Conservation (phyloP, 1,140 invertebrate genomes). For the Aphelenchoides besseyi region DNA sequence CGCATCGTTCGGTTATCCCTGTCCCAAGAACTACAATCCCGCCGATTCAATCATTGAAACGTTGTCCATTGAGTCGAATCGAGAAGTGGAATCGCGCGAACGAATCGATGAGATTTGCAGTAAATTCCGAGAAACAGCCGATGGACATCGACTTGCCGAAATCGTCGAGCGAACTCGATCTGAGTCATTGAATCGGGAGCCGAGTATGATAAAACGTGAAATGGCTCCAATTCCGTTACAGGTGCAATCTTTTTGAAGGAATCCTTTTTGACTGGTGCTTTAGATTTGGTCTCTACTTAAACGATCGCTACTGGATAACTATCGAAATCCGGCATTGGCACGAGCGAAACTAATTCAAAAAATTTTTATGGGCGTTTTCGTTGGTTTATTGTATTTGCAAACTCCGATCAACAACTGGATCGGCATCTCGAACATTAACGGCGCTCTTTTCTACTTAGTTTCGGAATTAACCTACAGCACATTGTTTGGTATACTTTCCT, state of each 20-base stretch:
- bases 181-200: neutral
- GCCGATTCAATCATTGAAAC: slow-evolving; percentile 73
- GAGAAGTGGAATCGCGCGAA: slow-evolving; percentile 63
- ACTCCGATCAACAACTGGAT: slow-evolving; percentile 41
- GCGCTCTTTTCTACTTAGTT: slow-evolving; percentile 63
- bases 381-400: slow-evolving; percentile 64
- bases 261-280: neutral
- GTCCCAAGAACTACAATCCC: slow-evolving; percentile 70
- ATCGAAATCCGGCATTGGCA: slow-evolving; percentile 53
- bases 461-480: slow-evolving; percentile 58
- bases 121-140: slow-evolving; percentile 39
- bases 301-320: slow-evolving; percentile 53
- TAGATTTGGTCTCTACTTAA: slow-evolving; percentile 32
- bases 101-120: slow-evolving; percentile 51
- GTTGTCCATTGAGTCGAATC: slow-evolving; percentile 59
- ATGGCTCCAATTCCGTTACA: slow-evolving; percentile 39
- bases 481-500: slow-evolving; percentile 58
- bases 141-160: slow-evolving; percentile 31
- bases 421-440: slow-evolving; percentile 64
- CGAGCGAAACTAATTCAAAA: slow-evolving; percentile 60
- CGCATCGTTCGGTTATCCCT: slow-evolving; percentile 70
- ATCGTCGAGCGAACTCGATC: slow-evolving; percentile 24
- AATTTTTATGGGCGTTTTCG: slow-evolving; percentile 61
- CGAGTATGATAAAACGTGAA: slow-evolving; percentile 24
- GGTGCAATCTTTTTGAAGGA: slow-evolving; percentile 28